These are phyloP conservation scores for Anser cygnoides DNA, from an alignment of 2,113 vertebrate species.

Conservation along the genomic window DNA sequence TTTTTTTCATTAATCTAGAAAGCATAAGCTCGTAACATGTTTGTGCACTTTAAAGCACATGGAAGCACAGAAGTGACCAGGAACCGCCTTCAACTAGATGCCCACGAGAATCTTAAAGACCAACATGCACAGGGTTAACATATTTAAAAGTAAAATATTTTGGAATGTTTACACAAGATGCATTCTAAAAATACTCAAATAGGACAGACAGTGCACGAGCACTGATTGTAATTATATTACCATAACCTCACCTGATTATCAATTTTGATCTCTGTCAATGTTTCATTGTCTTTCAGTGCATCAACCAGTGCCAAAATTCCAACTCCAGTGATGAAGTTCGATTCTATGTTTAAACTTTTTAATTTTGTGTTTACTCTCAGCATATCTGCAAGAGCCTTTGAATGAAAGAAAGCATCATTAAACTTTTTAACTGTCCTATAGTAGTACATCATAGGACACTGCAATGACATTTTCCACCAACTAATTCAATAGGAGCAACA, in stretches of 20 bases:
- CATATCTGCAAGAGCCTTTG: slow-evolving; percentile 93
- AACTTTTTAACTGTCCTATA: background rate
- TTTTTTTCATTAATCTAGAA: background rate
- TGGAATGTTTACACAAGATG: background rate
- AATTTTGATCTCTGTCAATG: slow-evolving; percentile 91
- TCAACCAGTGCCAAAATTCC: slow-evolving; percentile 89
- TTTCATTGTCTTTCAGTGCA: slow-evolving; percentile 91
- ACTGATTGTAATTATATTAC: background rate
- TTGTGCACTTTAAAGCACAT: background rate
- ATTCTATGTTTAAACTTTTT: slow-evolving; percentile 91
- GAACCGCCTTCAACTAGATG: background rate
- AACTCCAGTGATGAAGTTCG: slow-evolving; percentile 92
- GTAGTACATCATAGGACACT: background rate
- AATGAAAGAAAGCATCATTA: slow-evolving; percentile 19
- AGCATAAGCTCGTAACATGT: background rate
- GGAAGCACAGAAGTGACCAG: background rate
- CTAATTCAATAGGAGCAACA: background rate
- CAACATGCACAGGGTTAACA: background rate
- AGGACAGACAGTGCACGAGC: background rate
- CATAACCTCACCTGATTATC: slow-evolving; percentile 87
- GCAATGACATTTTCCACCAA: background rate
- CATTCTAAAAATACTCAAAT: background rate
- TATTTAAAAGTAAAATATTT: background rate
- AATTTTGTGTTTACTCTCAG: slow-evolving; percentile 88
- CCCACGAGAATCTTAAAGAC: background rate